phyloP scores from a whole-genome alignment of 2,113 vertebrate genomes.

The Meles meles region DNA sequence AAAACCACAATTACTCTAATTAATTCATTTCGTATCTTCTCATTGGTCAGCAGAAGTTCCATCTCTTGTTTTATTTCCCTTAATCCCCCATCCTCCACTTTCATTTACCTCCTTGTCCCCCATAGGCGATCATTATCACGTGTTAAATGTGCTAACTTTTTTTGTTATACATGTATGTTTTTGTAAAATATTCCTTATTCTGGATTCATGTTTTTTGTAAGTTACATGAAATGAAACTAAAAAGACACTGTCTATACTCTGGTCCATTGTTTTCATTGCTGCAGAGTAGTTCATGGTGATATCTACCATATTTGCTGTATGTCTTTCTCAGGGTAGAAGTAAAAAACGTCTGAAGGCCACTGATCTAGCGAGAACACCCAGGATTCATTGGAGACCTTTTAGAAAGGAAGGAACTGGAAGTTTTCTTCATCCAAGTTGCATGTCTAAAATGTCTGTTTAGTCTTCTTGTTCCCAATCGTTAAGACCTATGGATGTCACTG shows the following conservation, averaged over 20 bases:
- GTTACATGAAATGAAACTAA: not conserved
- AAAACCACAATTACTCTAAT: not conserved
- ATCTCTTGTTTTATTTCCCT: not conserved
- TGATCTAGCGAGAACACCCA: not conserved
- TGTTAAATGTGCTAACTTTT: not conserved
- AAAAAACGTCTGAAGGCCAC: not conserved
- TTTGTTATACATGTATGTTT: not conserved
- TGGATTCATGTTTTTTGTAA: not conserved
- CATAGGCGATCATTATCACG: not conserved
- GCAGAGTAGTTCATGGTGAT: not conserved
- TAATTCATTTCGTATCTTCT: not conserved
- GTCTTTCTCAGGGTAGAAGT: not conserved
- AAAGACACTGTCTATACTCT: not conserved
- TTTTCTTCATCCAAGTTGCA: not conserved
- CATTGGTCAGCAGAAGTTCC: not conserved
- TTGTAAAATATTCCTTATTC: not conserved
- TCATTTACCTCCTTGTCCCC: not conserved
- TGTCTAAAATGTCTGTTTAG: not conserved
- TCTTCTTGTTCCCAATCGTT: not conserved
- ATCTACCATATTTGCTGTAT: not conserved
- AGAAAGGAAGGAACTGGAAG: not conserved
- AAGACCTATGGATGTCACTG: not conserved
- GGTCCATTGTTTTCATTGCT: not conserved
- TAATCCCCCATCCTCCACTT: not conserved
- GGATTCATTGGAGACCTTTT: not conserved